Conservation (phyloP, 2,888 invertebrate species). For the Noctua fimbriata region DNA sequence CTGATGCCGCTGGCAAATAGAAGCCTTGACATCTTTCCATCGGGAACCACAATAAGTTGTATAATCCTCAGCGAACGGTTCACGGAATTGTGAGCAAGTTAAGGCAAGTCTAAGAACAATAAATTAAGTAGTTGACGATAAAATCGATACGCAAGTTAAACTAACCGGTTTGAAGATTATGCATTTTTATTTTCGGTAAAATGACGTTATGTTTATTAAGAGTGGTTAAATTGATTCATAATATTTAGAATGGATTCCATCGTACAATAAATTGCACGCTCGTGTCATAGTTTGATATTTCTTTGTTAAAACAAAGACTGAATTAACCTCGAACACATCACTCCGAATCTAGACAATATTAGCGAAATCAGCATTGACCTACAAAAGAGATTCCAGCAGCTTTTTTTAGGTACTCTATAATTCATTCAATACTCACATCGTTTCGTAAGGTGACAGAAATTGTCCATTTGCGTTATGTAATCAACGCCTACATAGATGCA, state of each 20-base stretch:
- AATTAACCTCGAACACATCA: conserved; percentile 63
- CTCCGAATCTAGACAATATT: conserved; percentile 68
- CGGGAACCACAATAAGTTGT: conserved; percentile 63
- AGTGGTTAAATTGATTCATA: conserved; percentile 24
- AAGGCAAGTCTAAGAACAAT: conserved; percentile 47
- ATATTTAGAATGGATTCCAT: conserved; percentile 13
- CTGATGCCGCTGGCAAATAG: conserved; percentile 58
- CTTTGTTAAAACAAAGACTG: conserved; percentile 39
- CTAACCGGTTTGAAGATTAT: conserved; percentile 6
- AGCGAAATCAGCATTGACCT: conserved; percentile 76
- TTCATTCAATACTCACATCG: conserved; percentile 42
- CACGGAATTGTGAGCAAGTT: conserved; percentile 58
- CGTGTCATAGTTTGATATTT: conserved; percentile 26
- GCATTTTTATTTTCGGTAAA: conserved; percentile 18
- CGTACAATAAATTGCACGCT: conserved; percentile 13
- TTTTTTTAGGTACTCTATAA: conserved; percentile 55
- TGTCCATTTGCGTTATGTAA: conserved; percentile 57
- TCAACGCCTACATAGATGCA: conserved; percentile 51
- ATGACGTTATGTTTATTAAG: conserved; percentile 14
- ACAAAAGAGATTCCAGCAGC: conserved; percentile 59
- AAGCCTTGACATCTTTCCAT: conserved; percentile 77
- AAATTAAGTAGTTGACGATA: conserved; percentile 29
- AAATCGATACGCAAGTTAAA: conserved; percentile 31
- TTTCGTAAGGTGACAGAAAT: conserved; percentile 57
- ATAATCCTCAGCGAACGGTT: conserved; percentile 55